Evolutionary conservation across 2,113 vertebrate genomes (phyloP), one percentile per base, ranked within the genome.

Genomic region (Neopipo cinnamomea): DNA sequence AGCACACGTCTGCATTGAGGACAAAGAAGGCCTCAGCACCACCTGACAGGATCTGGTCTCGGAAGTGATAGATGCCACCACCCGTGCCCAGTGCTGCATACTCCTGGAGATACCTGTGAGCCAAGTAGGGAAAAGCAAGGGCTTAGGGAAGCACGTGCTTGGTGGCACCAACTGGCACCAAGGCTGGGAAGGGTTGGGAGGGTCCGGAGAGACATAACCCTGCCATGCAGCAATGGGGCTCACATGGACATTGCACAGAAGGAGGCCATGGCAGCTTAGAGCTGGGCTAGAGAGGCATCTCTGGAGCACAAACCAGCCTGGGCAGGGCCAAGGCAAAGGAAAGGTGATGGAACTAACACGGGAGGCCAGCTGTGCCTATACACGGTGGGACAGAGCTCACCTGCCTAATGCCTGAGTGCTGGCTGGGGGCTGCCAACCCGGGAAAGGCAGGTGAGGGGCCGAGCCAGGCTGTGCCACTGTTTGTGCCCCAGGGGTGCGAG

Each of bases 11-110:
- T 1, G 99, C 99, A 14, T 99, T 99, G 97, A 99, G 98, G 76
- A 99, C 98, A 86, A 99, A 99, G 98, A 99, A 99, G 27, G 98
- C 98, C 89, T 99, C 98, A 1, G 99, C 98, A 87, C 97, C 97
- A 21, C 99, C 99, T 0, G 99, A 98, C 78, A 99, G 98, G 96
- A 99, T 99, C 98, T 99, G 99, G 97, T 99, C 99, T 96, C 99
- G 98, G 97, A 99, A 99, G 93, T 99, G 99, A 94, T 99, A 99
- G 94, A 99, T 99, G 89, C 99, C 99, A 56, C 99, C 99, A 33
- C 99, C 99, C 0, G 99, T 99, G 82, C 99, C 99, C 97, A 99
- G 98, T 6, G 99, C 99, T 0, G 98, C 98, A 1, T 99, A 99
- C 85, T 99, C 99, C 97, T 99, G 99, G 73, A 99, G 98, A 82